Base-by-base conservation (phyloP, 2,888 invertebrate genomes). In the Pandemis corylana region DNA sequence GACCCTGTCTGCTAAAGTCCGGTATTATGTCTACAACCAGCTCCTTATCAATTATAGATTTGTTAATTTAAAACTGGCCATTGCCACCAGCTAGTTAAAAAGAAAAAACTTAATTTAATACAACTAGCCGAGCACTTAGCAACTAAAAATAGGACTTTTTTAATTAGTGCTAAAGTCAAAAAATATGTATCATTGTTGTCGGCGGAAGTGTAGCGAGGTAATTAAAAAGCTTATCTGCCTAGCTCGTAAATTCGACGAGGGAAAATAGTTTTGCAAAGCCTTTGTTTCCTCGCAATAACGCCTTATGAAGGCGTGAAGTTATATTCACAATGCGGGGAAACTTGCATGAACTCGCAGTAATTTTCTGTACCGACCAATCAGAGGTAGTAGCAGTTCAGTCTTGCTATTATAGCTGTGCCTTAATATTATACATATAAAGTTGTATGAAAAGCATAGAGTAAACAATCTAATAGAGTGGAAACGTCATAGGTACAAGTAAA, bases 151-250 rank as follows among this genome's bases (percentile, higher is more conserved):
- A 77, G 65, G 67, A 75, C 74, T 77, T 68, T 77, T 70, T 76
- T 79, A 80, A 83, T 80, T 80, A 79, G 77, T 78, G 78, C 78
- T 80, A 75, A 79, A 59, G 44, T 72, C 56, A 44, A 68, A 65
- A 73, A 65, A 59, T 56, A 68, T 73, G 75, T 75, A 77, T 78
- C 80, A 81, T 83, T 81, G 80, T 84, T 78, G 78, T 78, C 75
- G 75, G 77, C 81, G 81, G 81, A 81, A 85, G 81, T 78, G 73
- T 44, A 79, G 81, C 78, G 79, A 77, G 77, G 79, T 77, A 83
- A 83, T 85, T 85, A 84, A 83, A 84, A 82, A 80, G 80, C 77
- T 81, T 79, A 80, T 83, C 76, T 81, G 72, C 77, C 71, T 68
- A 77, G 68, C 53, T 68, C 72, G 63, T 68, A 73, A 68, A 63